Percentiles rank a stretch among this genome's conserved stretches.
phyloP scores from a whole-genome alignment of 2,797 vertebrate species.

The Hypotaenidia okinawae region DNA sequence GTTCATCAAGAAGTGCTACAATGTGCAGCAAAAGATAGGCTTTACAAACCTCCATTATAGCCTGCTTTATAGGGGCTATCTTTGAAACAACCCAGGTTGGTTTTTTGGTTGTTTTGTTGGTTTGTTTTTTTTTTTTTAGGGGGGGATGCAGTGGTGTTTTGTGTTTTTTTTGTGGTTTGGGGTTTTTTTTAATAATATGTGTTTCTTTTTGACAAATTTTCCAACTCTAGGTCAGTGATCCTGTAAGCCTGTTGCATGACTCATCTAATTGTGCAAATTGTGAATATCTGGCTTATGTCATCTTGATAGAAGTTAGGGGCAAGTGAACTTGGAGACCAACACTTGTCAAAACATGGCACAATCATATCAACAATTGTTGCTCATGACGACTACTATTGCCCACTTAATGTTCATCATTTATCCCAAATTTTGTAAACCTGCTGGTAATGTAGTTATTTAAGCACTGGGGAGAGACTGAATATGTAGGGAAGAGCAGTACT shows the following conservation, averaged over 20 bases:
- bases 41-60: neutral
- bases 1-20: neutral
- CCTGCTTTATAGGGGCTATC: neutral
- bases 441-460: neutral
- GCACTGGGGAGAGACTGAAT: neutral
- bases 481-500: neutral
- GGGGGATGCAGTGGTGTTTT: no score
- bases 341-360: neutral
- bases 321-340: neutral
- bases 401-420: neutral
- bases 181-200: neutral
- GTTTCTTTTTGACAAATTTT: neutral
- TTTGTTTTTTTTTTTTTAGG: no score
- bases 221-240: neutral
- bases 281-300: neutral
- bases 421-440: neutral
- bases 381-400: neutral
- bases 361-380: neutral
- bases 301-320: neutral
- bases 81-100: neutral
- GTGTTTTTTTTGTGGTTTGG: no score
- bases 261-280: neutral
- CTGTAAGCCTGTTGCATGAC: neutral
- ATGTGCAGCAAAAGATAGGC: neutral
- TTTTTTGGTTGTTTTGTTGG: neutral